Evolutionary conservation across 2,113 vertebrate species (phyloP).

Genomic region (Numenius arquata): DNA sequence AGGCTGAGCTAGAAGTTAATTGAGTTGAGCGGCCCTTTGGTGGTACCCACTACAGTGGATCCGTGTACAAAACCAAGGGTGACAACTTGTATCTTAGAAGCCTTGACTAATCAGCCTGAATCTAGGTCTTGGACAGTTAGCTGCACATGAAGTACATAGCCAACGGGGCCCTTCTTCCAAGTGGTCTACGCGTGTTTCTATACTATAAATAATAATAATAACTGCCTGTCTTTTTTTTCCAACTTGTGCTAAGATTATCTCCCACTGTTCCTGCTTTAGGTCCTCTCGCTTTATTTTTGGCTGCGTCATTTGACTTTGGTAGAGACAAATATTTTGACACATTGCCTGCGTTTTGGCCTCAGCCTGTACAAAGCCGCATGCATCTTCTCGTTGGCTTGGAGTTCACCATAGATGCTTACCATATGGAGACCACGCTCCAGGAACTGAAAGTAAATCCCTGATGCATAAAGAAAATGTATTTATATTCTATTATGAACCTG

Average conservation of each 20-base stretch:
- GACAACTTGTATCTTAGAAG: not conserved
- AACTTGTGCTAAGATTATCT: slow-evolving; percentile 18
- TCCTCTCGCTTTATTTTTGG: slow-evolving; percentile 10
- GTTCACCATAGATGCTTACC: not conserved
- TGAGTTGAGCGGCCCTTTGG: not conserved
- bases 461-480: not conserved
- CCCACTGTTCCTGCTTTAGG: not conserved
- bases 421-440: not conserved
- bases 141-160: not conserved
- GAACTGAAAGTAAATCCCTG: not conserved
- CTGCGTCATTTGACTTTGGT: not conserved
- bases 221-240: not conserved
- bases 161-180: not conserved
- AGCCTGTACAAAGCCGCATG: not conserved
- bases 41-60: not conserved
- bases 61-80: not conserved
- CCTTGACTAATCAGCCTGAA: not conserved
- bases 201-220: slow-evolving; percentile 21
- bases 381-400: not conserved
- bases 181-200: not conserved
- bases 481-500: not conserved
- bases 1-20: not conserved
- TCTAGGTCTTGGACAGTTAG: not conserved
- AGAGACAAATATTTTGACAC: not conserved
- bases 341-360: not conserved